Conservation (phyloP, 2,797 vertebrate species). For the Oreonectes daqikongensis region DNA sequence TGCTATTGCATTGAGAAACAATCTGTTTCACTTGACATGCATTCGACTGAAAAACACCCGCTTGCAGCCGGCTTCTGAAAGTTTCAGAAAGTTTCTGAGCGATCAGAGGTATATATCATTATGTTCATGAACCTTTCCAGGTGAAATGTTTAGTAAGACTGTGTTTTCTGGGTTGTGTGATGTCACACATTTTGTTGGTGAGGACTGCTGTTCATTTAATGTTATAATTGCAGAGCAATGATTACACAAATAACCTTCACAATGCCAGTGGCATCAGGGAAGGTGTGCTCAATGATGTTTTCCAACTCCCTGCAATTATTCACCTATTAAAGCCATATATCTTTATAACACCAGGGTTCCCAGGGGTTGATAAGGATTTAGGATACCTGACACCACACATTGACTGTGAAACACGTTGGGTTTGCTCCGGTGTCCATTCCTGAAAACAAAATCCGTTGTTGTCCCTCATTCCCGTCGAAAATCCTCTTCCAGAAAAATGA, state of each 20-base stretch:
- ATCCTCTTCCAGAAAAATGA: slow-evolving; percentile 68
- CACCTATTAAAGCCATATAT: slow-evolving; percentile 39
- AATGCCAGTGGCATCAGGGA: neutral
- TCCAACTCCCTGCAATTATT: slow-evolving; percentile 50
- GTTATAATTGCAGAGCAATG: neutral
- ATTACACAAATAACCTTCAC: neutral
- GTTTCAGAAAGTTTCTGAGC: neutral
- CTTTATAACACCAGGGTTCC: neutral
- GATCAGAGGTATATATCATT: neutral
- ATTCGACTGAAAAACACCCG: slow-evolving; percentile 4
- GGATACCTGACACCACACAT: slow-evolving; percentile 31
- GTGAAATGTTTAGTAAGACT: neutral
- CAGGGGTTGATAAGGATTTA: slow-evolving; percentile 22
- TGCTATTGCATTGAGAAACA: slow-evolving; percentile 28
- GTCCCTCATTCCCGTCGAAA: slow-evolving; percentile 67
- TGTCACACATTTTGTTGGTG: neutral
- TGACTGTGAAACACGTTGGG: neutral
- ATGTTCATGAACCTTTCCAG: neutral
- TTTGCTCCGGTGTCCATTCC: slow-evolving; percentile 59
- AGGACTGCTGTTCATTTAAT: neutral
- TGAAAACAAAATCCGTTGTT: slow-evolving; percentile 64
- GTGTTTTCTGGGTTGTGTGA: neutral
- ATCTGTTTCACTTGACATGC: slow-evolving; percentile 57
- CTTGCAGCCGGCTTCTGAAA: too few species aligned
- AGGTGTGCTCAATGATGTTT: slow-evolving; percentile 12